Evolutionary conservation across 2,113 vertebrate genomes (phyloP), one percentile per base, ranked within the genome.

Genomic region (Colistium nudipinnis): DNA sequence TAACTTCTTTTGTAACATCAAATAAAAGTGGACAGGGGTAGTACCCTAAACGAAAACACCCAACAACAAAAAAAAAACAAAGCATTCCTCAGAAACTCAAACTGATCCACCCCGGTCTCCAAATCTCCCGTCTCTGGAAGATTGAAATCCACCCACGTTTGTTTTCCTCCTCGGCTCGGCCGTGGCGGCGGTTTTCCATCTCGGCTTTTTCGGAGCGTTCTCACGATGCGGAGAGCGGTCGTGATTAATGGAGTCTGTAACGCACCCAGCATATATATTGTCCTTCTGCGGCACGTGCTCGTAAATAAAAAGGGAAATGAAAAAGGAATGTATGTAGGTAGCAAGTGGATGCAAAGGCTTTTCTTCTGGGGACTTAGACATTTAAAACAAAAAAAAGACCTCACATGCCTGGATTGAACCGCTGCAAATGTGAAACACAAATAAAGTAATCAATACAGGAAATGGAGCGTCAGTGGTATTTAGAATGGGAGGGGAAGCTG

Each of bases 171-270:
- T 36, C 36, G 6, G 68, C 74, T 70, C 61, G 9, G 62, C 67
- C 30, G 36, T 14, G 13, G 62, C 56, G 10, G 47, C 22, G 0
- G 11, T 68, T 74, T 74, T 71, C 71, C 59, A 60, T 80, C 60
- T 66, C 27, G 1, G 38, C 27, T 13, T 39, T 57, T 57, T 30
- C n/a, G n/a, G 14, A 65, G 49, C 59, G 71, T 71, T 72, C 56
- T 76, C 68, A 59, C 13, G 70, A 59, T 62, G 31, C 79, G 43
- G 70, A 70, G 62, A 63, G 36, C 6, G 6, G 9, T 16, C 54
- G 72, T 72, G 72, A 81, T 83, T 74, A 81, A 78, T 81, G 63
- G 56, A 63, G 53, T 57, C 67, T 38, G 44, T 81, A 69, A 74
- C 76, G 70, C 69, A 41, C 30, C 22, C 0, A 20, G 57, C 20